Evolutionary conservation across 2,888 invertebrate genomes (phyloP), one percentile per base, ranked within the genome.

Genomic region (Cepaea hortensis): DNA sequence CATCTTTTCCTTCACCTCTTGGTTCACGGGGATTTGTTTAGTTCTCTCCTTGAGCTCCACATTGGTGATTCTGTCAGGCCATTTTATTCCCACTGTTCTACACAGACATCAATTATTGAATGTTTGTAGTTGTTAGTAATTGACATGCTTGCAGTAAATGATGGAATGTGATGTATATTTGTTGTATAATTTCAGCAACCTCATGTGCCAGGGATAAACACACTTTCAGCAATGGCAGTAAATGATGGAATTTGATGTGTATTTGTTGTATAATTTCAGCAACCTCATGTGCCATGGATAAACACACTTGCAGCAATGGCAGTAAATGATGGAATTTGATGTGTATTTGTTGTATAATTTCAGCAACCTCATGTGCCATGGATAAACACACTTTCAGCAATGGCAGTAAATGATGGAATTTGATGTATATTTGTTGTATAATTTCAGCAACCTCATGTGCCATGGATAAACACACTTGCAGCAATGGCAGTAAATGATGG

Each of bases 301-400:
- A 96, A 90, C 96, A 96, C 89, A 93, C 95, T 0, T 96, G 96
- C 90, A 96, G 95, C 88, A 95, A 95, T 80, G 83, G 2, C 13
- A 90, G 68, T 68, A 18, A 68, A 68, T 68, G 18, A 9, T 11
- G 35, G 0, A 9, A 5, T 73, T 6, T 35, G 46, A n/a, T 73
- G 23, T 73, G 3, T 73, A 46, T n/a, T 73, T 73, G 73, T 23
- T 73, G 70, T 55, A 11, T 55, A 55, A 62, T 70, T 70, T 79
- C 35, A 46, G 87, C 50, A 55, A 73, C 88, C 6, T 79, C 83
- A 13, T 90, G 90, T 79, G 75, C 79, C 11, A 35, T 94, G 0
- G 95, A 95, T 84, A 95, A 96, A 90, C 96, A 96, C 89, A 93
- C 95, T 0, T 96, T 96, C 90, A 96, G 95, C 88, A 95, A 95